Conservation (phyloP, 1,140 invertebrate species). For the Lordiphosa stackelbergi region DNA sequence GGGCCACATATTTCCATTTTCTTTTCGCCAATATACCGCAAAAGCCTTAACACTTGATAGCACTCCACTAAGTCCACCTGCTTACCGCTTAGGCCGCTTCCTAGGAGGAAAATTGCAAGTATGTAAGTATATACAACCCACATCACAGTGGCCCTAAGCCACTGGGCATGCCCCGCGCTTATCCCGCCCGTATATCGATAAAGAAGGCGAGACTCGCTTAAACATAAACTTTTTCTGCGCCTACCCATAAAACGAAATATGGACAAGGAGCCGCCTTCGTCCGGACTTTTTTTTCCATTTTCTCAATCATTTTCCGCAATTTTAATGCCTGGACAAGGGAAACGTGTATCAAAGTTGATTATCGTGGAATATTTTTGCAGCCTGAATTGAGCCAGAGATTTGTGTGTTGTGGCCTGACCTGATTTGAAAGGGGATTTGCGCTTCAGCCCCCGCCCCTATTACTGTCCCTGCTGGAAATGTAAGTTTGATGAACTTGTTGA, state of each 20-base stretch:
- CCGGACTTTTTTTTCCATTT: constrained; percentile 50
- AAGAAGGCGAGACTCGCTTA: constrained; percentile 39
- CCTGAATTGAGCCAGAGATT: constrained; percentile 61
- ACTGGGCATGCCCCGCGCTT: constrained; percentile 46
- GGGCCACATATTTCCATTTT: constrained; percentile 24
- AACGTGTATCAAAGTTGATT: constrained; percentile 72
- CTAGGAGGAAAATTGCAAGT: constrained; percentile 17
- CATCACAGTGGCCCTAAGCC: constrained; percentile 41
- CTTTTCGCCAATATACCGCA: constrained; percentile 15
- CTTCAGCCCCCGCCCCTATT: constrained; percentile 31
- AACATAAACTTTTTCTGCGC: constrained; percentile 58
- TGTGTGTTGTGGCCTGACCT: constrained; percentile 60
- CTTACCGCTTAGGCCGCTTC: too few species aligned
- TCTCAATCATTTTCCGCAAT: constrained; percentile 57
- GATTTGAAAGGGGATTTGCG: constrained; percentile 70
- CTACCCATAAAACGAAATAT: constrained; percentile 58
- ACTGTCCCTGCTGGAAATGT: constrained; percentile 15
- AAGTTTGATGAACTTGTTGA: constrained; percentile 68
- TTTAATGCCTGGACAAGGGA: constrained; percentile 43
- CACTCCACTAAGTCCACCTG: constrained; percentile 11
- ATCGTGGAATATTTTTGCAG: constrained; percentile 64
- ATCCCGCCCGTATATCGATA: constrained; percentile 58
- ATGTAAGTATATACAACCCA: neutral
- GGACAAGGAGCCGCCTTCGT: constrained; percentile 27
- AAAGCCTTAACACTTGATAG: constrained; percentile 4